phyloP scores from a whole-genome alignment of 2,797 vertebrate species.

The Cetoscarus ocellatus region DNA sequence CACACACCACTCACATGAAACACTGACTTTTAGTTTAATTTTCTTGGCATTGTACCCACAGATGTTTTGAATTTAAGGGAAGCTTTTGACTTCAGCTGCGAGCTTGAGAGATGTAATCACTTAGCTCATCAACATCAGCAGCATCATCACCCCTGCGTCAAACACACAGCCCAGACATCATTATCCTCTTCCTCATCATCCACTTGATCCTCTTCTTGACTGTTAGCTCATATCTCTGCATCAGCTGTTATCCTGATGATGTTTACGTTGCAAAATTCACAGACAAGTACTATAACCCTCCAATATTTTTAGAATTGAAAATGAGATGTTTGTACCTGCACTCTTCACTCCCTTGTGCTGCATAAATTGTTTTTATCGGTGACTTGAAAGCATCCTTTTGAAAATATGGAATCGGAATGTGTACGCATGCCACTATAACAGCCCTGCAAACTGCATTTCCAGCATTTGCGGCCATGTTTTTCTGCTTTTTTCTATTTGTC shows the following conservation, averaged over 20 bases:
- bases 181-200: constrained; percentile 67
- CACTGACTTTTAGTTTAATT: constrained; percentile 14
- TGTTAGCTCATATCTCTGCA: constrained; percentile 45
- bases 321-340: constrained; percentile 13
- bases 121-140: constrained; percentile 59
- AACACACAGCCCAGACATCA: constrained; percentile 41
- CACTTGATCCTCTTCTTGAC: constrained; percentile 71
- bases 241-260: constrained; percentile 49
- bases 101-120: constrained; percentile 58
- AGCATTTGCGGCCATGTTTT: constrained; percentile 12
- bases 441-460: constrained; percentile 6
- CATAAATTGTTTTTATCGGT: constrained; percentile 19
- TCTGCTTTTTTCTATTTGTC: constrained; percentile 7
- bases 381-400: constrained; percentile 23
- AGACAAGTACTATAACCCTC: constrained; percentile 17
- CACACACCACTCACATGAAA: not conserved
- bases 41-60: constrained; percentile 24
- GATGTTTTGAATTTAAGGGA: constrained; percentile 29
- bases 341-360: constrained; percentile 7
- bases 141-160: constrained; percentile 44
- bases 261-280: constrained; percentile 51
- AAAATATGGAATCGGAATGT: constrained; percentile 37
- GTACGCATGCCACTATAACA: constrained; percentile 24
- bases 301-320: constrained; percentile 23
- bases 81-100: constrained; percentile 43